These are phyloP conservation scores for Callipepla squamata DNA, from an alignment of 2,113 vertebrate genomes.

Conservation along the genomic window DNA sequence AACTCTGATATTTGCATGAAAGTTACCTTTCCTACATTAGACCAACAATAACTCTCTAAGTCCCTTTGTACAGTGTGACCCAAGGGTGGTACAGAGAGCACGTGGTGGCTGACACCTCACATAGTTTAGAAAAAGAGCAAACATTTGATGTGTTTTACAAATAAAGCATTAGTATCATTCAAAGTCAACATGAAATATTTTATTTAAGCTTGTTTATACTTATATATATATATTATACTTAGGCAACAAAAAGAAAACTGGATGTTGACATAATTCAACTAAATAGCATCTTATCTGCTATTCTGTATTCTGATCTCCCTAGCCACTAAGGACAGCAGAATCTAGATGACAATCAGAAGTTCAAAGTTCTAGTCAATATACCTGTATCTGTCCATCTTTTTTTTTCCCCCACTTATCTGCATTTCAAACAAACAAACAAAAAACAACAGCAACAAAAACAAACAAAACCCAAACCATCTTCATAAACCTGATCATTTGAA, in stretches of 20 bases:
- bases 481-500: neutral
- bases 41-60: neutral
- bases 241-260: neutral
- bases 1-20: neutral
- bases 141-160: neutral
- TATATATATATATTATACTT: neutral
- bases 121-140: neutral
- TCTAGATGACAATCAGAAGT: neutral
- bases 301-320: neutral
- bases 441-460: too few species aligned
- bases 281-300: neutral
- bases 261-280: neutral
- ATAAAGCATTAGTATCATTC: neutral
- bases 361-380: neutral
- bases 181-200: neutral
- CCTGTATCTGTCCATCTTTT: neutral
- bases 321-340: neutral
- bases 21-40: neutral
- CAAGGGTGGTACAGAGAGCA: neutral
- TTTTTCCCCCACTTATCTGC: neutral
- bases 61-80: neutral
- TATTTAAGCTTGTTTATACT: neutral
- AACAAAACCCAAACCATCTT: neutral
- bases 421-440: too few species aligned
- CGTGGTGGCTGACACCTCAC: neutral